Base-by-base conservation (phyloP, 2,113 vertebrate genomes). In the Corythornis vintsioides region DNA sequence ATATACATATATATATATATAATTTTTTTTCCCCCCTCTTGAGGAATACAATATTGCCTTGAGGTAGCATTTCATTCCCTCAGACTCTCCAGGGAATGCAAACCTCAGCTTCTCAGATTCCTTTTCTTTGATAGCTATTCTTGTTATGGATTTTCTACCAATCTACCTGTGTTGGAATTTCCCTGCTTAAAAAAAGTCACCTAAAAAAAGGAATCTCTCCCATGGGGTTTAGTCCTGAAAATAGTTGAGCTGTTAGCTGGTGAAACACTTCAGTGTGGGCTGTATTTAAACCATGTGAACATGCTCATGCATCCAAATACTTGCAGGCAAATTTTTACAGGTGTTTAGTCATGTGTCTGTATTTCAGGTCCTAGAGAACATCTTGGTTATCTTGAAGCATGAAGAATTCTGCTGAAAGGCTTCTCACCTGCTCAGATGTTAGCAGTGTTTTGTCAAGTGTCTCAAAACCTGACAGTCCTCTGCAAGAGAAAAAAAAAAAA, bases 201-300 rank as follows among this genome's bases (percentile, higher is more conserved):
- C 67, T 82, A 43, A 79, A 84, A 22, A n/a, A 63, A 70, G 59
- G 81, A 90, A 83, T 79, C 20, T 92, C 47, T 93, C 71, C 67
- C 64, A 91, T 95, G 82, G 82, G 94, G 92, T 90, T 95, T 85
- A 64, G 48, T 77, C 74, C 86, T 94, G 91, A 83, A 95, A 92
- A 96, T 89, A 92, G 84, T 52, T 83, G 84, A 91, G 82, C 67
- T 83, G 31, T 7, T 80, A 71, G 28, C 90, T 80, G 75, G 47
- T 93, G 47, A 89, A 94, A 61, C 29, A 50, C 60, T 87, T 87
- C 38, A 76, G 52, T 94, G 93, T 95, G 79, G 95, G 94, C 79
- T 90, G 88, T 63, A 69, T 67, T 90, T 88, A 67, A 95, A 94
- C 1, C 7, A 43, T 77, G 60, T 77, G 92, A 94, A 89, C 1